Base-by-base conservation (phyloP, 2,113 vertebrate genomes). In the Hiodon tergisus region DNA sequence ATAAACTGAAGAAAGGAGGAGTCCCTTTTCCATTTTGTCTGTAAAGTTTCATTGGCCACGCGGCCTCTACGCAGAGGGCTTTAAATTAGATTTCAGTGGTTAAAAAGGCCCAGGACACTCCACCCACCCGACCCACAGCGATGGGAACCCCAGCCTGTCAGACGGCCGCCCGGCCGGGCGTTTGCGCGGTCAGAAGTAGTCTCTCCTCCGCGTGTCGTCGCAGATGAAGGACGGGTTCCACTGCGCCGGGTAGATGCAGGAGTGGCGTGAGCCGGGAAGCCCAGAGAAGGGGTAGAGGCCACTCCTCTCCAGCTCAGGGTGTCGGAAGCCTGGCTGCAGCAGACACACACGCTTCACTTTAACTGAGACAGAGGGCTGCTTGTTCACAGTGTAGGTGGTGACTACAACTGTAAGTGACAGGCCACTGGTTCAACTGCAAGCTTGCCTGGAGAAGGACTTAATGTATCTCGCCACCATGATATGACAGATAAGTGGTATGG, bases 171-270 rank as follows among this genome's bases (percentile, higher is more conserved):
- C 52, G 55, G 51, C n/a, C 48, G 16, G 31, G 63, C 55, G 4
- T 2, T 11, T 57, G 66, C 31, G 10, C 52, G 2, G 9, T 92
- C 91, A 99, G 82, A 99, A 99, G 86, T 99, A 99, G 90, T 99
- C 97, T 85, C 97, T 90, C 81, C 96, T 91, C 71, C 96, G 90
- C 76, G 95, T 94, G 84, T 99, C 97, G 0, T 99, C 97, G n/a
- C 94, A 94, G 81, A 94, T 93, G 83, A 99, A 99, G 68, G 96
- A 96, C 0, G 95, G 97, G 85, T 99, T 99, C 87, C 95, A 99
- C 80, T 96, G 95, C 74, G 95, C 96, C 0, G 97, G 96, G 80
- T 98, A 99, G 84, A 99, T 98, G 85, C 95, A 98, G 3, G 97
- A 99, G 80, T 99, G 96, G 66, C 97, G 93, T 4, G 97, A 98